A percentile compares a stretch with the other conserved stretches of the same genome.
phyloP scores from a whole-genome alignment of 2,888 invertebrate species.

The Tinea trinotella region DNA sequence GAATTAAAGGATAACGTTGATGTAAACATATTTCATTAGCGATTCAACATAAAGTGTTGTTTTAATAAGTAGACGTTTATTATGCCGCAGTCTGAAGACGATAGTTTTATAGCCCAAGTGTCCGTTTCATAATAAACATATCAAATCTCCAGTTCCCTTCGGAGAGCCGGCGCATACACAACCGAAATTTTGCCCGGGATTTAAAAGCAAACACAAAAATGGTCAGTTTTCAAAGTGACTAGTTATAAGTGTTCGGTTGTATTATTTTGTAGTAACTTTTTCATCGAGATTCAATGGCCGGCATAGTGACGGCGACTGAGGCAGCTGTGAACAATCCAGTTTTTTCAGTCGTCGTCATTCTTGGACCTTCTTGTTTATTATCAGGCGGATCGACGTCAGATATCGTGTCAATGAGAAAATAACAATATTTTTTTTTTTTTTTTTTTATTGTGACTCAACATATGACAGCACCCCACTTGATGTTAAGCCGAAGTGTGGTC shows the following conservation, averaged over 20 bases:
- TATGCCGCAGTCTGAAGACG: constrained; percentile 22
- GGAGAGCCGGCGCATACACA: constrained; percentile 42
- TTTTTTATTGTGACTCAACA: no score
- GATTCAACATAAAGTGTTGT: constrained; percentile 20
- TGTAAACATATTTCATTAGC: constrained; percentile 30
- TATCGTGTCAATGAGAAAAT: no score
- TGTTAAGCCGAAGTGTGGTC: no score
- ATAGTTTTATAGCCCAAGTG: constrained; percentile 2
- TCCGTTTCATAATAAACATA: background rate
- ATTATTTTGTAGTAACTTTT: constrained; percentile 19
- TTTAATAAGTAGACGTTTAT: constrained; percentile 26
- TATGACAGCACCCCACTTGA: no score
- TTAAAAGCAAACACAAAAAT: no score
- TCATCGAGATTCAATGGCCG: no score
- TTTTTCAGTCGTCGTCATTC: no score
- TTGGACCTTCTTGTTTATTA: no score
- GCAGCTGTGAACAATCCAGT: no score
- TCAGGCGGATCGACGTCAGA: no score
- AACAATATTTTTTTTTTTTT: no score
- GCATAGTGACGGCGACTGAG: no score
- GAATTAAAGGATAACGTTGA: constrained; percentile 24
- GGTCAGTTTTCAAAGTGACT: background rate
- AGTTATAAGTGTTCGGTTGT: constrained; percentile 50
- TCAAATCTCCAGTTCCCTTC: constrained; percentile 38
- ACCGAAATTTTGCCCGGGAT: background rate